These are phyloP conservation scores for Hipparchia sbordonii DNA, from an alignment of 2,888 invertebrate genomes.

Conservation along the genomic window DNA sequence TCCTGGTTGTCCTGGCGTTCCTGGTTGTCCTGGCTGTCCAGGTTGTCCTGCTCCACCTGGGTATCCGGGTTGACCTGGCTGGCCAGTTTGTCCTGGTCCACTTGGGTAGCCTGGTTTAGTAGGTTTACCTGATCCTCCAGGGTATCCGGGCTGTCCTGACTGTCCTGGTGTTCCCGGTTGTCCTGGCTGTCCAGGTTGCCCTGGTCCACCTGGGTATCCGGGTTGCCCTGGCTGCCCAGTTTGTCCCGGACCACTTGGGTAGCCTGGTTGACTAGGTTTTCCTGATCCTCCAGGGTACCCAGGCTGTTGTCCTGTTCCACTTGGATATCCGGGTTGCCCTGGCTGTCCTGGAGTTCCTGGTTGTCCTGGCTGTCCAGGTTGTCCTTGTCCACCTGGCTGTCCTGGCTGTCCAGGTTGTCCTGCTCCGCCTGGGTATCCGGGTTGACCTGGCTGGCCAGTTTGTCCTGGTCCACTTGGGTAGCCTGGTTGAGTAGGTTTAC, in stretches of 20 bases:
- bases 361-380: conserved; percentile 50
- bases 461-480: conserved; percentile 45
- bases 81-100: conserved; percentile 38
- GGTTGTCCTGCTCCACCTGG: conserved; percentile 21
- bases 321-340: conserved; percentile 49
- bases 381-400: conserved; percentile 47
- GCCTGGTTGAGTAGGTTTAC: conserved; percentile 37
- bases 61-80: conserved; percentile 39
- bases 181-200: conserved; percentile 39
- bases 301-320: conserved; percentile 46
- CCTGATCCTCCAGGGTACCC: conserved; percentile 45
- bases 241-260: conserved; percentile 44
- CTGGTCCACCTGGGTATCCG: conserved; percentile 32
- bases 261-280: conserved; percentile 46
- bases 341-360: conserved; percentile 43
- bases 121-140: conserved; percentile 42
- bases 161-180: conserved; percentile 32
- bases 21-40: conserved; percentile 46
- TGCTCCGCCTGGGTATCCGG: not conserved
- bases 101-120: conserved; percentile 45
- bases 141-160: conserved; percentile 66
- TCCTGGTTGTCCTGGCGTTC: conserved; percentile 46
- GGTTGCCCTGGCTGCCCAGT: conserved; percentile 41
- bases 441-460: conserved; percentile 43
- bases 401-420: conserved; percentile 42